Evolutionary conservation across 2,113 vertebrate species (phyloP), one percentile per base, ranked within the genome.

Genomic region (Zingel zingel): DNA sequence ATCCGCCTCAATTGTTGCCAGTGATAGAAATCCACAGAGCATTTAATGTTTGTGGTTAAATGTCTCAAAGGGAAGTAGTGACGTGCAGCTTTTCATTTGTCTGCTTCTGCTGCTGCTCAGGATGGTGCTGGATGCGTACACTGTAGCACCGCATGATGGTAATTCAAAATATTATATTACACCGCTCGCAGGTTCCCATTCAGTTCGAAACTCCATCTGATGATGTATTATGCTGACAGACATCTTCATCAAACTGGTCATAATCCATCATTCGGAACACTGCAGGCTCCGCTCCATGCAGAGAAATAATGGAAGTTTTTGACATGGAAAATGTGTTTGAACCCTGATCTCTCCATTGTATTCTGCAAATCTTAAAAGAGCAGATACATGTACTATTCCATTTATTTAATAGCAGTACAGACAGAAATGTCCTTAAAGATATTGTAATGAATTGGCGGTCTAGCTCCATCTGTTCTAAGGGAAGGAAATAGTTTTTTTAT

Each of bases 201-300:
- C 76, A 77, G 45, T 79, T 51, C 58, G 57, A 68, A 48, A 69
- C 76, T 83, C 82, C 27, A 23, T 76, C 73, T 4, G n/a, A 61
- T 83, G 74, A 86, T 83, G 70, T 54, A 73, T 87, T 86, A 77
- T 21, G 23, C 83, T 89, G 90, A 87, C 85, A 90, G 88, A 88
- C 89, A 56, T 82, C 83, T 88, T 84, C 83, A 87, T 91, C 92
- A 90, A 81, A 78, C 74, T 45, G 61, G 59, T 86, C 70, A 30
- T 50, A 66, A 91, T 92, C 87, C 79, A 90, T 92, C 87, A 92
- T 36, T 72, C 6, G 12, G 51, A 82, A 78, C 66, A 68, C 75
- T 81, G 87, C 36, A 47, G 72, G 33, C 33, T 66, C 36, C 7
- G 15, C 85, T 75, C 15, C 58, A 12, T 72, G 81, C 75, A 11